Conservation (phyloP, 2,888 invertebrate genomes). For the Rhimphoctona megacephalus region DNA sequence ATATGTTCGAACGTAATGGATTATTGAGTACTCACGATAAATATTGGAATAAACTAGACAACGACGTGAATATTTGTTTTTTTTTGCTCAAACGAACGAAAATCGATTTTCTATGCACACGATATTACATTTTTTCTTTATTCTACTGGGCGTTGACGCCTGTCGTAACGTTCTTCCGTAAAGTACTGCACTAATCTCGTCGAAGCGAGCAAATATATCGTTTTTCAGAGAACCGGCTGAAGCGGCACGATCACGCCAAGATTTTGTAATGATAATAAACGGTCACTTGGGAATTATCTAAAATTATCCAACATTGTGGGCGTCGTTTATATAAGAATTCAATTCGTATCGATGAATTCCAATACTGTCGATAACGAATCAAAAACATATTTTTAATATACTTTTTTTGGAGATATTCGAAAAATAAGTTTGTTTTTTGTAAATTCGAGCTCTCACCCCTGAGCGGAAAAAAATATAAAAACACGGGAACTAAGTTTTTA, state of each 20-base stretch:
- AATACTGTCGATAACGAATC: background rate
- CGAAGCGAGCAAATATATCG: slow-evolving; percentile 11
- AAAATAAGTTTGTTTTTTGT: background rate
- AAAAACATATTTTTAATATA: background rate
- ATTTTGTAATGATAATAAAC: slow-evolving; percentile 34
- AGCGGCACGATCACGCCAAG: slow-evolving; percentile 32
- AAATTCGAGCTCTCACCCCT: too few species aligned
- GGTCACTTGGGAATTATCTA: slow-evolving; percentile 27
- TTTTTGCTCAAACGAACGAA: background rate
- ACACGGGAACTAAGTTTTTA: too few species aligned
- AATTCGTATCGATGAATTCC: background rate
- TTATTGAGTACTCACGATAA: slow-evolving; percentile 11
- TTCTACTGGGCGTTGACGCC: slow-evolving; percentile 10
- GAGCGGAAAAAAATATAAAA: too few species aligned
- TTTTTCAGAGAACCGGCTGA: background rate
- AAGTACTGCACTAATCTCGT: slow-evolving; percentile 11
- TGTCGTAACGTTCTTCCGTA: slow-evolving; percentile 20
- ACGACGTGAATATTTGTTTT: background rate
- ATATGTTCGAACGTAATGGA: background rate
- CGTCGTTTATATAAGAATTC: background rate
- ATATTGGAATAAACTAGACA: background rate
- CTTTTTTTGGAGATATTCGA: background rate
- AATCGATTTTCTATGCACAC: background rate
- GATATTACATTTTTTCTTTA: background rate
- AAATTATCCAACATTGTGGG: slow-evolving; percentile 28